These are phyloP conservation scores for Caprella mutica DNA, from an alignment of 2,888 invertebrate species.

Conservation along the genomic window DNA sequence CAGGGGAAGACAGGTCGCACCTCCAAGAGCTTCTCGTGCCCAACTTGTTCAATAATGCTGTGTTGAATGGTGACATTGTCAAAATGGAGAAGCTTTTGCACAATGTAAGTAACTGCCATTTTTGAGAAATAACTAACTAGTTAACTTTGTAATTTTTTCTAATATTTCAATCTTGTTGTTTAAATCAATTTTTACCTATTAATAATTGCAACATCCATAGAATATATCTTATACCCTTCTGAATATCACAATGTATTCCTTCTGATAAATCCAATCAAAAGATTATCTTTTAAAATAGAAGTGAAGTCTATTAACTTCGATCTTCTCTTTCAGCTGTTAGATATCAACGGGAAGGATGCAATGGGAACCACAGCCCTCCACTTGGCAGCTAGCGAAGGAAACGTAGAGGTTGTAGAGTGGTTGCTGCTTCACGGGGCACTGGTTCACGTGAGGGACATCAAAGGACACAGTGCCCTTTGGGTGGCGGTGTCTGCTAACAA, in stretches of 20 bases:
- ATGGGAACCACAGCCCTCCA: slow-evolving; percentile 70
- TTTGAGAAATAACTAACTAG: too few species aligned
- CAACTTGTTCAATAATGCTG: slow-evolving; percentile 56
- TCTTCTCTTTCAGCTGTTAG: slow-evolving; percentile 61
- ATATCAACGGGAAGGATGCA: slow-evolving; percentile 59
- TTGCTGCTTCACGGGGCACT: slow-evolving; percentile 67
- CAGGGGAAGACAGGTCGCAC: background rate
- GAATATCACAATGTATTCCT: slow-evolving; percentile 1
- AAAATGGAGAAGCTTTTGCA: slow-evolving; percentile 37
- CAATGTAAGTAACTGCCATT: slow-evolving; percentile 22
- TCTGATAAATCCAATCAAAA: too few species aligned
- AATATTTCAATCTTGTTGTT: too few species aligned
- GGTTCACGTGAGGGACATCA: slow-evolving; percentile 56
- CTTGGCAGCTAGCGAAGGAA: slow-evolving; percentile 62
- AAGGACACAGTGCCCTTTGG: slow-evolving; percentile 57
- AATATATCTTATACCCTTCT: too few species aligned
- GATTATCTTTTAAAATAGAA: too few species aligned
- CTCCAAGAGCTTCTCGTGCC: slow-evolving; percentile 51
- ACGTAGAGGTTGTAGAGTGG: slow-evolving; percentile 55
- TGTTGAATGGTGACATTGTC: slow-evolving; percentile 40
- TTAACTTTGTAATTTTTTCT: too few species aligned
- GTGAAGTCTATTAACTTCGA: too few species aligned
- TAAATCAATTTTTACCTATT: background rate
- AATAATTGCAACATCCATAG: too few species aligned
- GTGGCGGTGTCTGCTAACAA: slow-evolving; percentile 51